Evolutionary conservation across 2,797 vertebrate genomes (phyloP).

Genomic region (Poeciliopsis paucimaculata): DNA sequence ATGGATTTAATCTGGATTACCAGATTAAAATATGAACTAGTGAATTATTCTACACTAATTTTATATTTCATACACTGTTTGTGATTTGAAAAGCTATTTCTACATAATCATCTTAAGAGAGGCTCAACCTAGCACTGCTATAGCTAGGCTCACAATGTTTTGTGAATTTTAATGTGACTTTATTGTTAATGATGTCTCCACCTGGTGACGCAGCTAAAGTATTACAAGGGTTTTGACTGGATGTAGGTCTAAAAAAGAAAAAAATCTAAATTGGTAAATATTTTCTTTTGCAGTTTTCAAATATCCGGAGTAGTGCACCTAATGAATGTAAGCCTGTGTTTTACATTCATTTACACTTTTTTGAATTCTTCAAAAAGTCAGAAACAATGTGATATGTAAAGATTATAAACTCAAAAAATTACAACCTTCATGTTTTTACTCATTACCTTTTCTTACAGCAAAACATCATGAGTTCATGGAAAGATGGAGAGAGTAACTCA

Average conservation of each 20-base stretch:
- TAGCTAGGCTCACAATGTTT: neutral
- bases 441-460: neutral
- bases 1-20: too few species aligned
- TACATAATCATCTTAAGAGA: neutral
- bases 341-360: neutral
- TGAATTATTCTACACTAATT: too few species aligned
- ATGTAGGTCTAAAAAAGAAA: neutral
- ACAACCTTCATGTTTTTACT: neutral
- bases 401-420: neutral
- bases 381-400: neutral
- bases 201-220: neutral
- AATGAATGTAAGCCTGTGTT: neutral
- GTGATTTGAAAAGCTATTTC: too few species aligned
- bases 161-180: neutral
- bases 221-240: neutral
- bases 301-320: neutral
- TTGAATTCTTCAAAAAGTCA: neutral
- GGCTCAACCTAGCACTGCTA: neutral
- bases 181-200: neutral
- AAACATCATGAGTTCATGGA: constrained; percentile 1
- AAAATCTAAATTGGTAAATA: neutral
- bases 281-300: neutral
- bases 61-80: too few species aligned
- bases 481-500: neutral
- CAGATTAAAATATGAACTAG: too few species aligned